These are phyloP conservation scores for Scaptomyza flava DNA, from an alignment of 2,888 invertebrate species.

Conservation along the genomic window DNA sequence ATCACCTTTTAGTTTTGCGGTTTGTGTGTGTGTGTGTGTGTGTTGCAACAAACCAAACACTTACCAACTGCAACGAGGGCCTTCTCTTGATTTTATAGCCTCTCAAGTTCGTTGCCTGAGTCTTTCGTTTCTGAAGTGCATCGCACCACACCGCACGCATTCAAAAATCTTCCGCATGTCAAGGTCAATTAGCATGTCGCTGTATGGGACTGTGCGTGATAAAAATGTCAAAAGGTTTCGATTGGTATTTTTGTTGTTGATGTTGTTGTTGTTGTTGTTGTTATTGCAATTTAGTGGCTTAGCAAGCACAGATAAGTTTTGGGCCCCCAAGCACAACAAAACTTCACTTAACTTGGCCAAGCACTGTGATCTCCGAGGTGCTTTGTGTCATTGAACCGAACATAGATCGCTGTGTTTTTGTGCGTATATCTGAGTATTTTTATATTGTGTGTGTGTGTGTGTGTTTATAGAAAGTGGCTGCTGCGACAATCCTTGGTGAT, in stretches of 20 bases:
- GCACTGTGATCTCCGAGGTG: constrained; percentile 33
- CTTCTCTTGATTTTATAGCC: constrained; percentile 37
- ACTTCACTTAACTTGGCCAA: constrained; percentile 56
- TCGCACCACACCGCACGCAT: constrained; percentile 43
- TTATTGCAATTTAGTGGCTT: constrained; percentile 71
- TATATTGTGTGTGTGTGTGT: constrained; percentile 13
- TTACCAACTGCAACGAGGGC: constrained; percentile 57
- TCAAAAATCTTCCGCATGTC: constrained; percentile 76
- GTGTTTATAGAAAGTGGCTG: constrained; percentile 67
- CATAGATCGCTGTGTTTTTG: constrained; percentile 4
- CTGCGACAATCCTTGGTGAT: constrained; percentile 71
- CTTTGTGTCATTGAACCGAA: constrained; percentile 57
- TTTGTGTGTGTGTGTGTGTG: constrained; percentile 56
- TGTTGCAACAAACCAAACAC: constrained; percentile 65
- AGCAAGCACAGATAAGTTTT: constrained; percentile 65
- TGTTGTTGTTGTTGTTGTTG: constrained; percentile 29
- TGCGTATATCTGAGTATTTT: constrained; percentile 10
- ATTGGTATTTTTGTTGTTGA: constrained; percentile 63
- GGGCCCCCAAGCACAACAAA: constrained; percentile 49
- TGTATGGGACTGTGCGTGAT: constrained; percentile 64
- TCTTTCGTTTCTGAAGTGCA: constrained; percentile 68
- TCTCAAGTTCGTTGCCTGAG: constrained; percentile 59
- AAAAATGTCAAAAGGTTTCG: constrained; percentile 79
- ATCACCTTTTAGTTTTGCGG: constrained; percentile 16
- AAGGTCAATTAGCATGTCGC: constrained; percentile 75